A percentile compares a stretch with the other conserved stretches of the same genome.
These are phyloP conservation scores for Prosopocoilus inquinatus DNA, from an alignment of 2,888 invertebrate species.

Conservation along the genomic window DNA sequence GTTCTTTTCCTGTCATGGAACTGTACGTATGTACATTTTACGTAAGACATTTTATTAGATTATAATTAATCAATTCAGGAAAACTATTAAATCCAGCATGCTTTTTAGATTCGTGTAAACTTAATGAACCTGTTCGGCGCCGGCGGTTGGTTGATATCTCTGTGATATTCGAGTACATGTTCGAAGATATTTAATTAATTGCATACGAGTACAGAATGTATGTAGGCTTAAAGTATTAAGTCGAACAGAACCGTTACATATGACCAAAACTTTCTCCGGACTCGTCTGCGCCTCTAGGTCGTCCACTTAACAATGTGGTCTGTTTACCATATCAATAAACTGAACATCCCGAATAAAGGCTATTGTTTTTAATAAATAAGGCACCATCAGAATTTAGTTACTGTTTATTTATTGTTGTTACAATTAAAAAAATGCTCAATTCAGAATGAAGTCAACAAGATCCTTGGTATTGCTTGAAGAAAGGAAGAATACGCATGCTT, in stretches of 20 bases:
- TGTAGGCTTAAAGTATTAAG: background rate
- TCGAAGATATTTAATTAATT: background rate
- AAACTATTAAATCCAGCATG: background rate
- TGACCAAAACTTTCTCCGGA: conserved; percentile 27
- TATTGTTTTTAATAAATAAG: background rate
- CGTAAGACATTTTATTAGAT: too few relatives aligned
- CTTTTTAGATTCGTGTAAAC: background rate
- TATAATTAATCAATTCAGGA: background rate
- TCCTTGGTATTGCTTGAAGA: too few relatives aligned
- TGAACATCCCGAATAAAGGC: conserved; percentile 12
- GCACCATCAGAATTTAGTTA: too few relatives aligned
- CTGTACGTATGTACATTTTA: background rate
- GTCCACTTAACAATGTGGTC: conserved; percentile 21
- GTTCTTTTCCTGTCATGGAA: background rate
- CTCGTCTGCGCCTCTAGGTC: conserved; percentile 19
- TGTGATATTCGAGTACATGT: background rate
- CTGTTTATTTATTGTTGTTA: too few relatives aligned
- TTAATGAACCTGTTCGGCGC: background rate
- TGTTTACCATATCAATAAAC: conserved; percentile 19
- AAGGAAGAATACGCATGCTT: too few relatives aligned
- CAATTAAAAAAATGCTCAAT: too few relatives aligned
- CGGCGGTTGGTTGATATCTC: background rate
- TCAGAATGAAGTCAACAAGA: too few relatives aligned
- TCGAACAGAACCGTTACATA: conserved; percentile 23
- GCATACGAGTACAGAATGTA: background rate